Conservation (phyloP, 2,797 vertebrate genomes). For the Cottoperca gobio region DNA sequence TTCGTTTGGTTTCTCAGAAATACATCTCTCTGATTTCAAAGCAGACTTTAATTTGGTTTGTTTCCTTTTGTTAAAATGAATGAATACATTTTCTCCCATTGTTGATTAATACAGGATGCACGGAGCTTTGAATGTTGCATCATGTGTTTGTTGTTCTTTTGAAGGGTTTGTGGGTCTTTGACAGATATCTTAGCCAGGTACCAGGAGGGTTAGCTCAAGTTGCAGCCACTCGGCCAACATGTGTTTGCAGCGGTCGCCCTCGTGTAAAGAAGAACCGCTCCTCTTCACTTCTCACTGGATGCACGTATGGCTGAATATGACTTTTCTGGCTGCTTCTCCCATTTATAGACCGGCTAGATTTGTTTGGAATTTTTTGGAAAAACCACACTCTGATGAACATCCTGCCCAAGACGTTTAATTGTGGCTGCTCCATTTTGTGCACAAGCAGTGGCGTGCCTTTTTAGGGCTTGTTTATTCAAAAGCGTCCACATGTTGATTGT, state of each 20-base stretch:
- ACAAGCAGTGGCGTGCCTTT: conserved; percentile 66
- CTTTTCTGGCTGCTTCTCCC: conserved; percentile 62
- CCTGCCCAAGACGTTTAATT: conserved; percentile 81
- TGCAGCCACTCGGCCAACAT: conserved; percentile 55
- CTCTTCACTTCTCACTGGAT: conserved; percentile 51
- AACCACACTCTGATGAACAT: conserved; percentile 85
- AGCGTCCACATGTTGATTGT: conserved; percentile 77
- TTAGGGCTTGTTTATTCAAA: conserved; percentile 80
- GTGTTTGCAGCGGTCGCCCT: conserved; percentile 52
- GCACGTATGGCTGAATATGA: conserved; percentile 64
- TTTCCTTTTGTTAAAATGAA: conserved; percentile 46
- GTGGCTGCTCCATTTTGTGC: conserved; percentile 75
- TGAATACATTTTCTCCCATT: conserved; percentile 47
- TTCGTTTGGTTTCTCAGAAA: conserved; percentile 21
- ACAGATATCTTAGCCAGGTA: conserved; percentile 68
- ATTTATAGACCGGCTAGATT: conserved; percentile 74
- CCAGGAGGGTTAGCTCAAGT: conserved; percentile 54
- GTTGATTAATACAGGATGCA: conserved; percentile 52
- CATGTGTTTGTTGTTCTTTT: conserved; percentile 67
- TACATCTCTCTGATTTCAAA: conserved; percentile 52
- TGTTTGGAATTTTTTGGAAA: conserved; percentile 76
- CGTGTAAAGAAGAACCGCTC: conserved; percentile 40
- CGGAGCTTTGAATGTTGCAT: conserved; percentile 38
- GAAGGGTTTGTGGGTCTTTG: conserved; percentile 20
- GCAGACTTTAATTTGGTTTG: conserved; percentile 38